phyloP scores from a whole-genome alignment of 2,888 invertebrate genomes.

The Acanthacorydalis orientalis region DNA sequence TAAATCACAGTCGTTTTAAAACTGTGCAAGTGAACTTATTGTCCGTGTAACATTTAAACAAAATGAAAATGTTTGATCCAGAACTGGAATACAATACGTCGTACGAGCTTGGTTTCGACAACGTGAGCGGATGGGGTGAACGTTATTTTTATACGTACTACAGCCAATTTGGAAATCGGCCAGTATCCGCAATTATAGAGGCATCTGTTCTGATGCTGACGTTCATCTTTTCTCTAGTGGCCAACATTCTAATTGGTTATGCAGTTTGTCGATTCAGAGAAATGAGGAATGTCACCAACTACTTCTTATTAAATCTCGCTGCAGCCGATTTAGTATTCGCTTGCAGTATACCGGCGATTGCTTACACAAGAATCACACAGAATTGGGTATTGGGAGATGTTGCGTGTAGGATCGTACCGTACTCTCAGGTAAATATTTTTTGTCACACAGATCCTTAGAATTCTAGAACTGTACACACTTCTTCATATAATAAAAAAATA shows the following conservation, averaged over 20 bases:
- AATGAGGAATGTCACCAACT: constrained; percentile 37
- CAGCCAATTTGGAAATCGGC: constrained; percentile 31
- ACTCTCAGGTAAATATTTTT: constrained; percentile 31
- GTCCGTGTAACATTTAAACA: too few species aligned
- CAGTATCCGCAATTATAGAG: constrained; percentile 22
- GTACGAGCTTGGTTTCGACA: constrained; percentile 32
- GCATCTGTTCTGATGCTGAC: constrained; percentile 26
- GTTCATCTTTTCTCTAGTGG: constrained; percentile 29
- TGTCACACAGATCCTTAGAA: too few species aligned
- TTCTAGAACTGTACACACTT: too few species aligned
- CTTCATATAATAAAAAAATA: too few species aligned
- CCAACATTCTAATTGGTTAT: constrained; percentile 32
- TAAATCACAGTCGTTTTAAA: too few species aligned
- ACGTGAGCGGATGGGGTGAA: constrained; percentile 30
- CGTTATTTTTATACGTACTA: constrained; percentile 38
- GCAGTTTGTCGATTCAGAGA: constrained; percentile 32
- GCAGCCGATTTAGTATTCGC: constrained; percentile 45
- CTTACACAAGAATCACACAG: constrained; percentile 30
- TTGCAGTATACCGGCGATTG: constrained; percentile 33
- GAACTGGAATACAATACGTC: constrained; percentile 24
- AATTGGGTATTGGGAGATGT: constrained; percentile 33
- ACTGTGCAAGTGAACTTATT: too few species aligned
- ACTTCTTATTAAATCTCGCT: constrained; percentile 39
- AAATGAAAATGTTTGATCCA: too few species aligned
- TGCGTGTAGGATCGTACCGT: constrained; percentile 33